Percentiles rank a stretch among this genome's conserved stretches.
phyloP scores from a whole-genome alignment of 2,888 invertebrate species.

The Volucella bombylans region DNA sequence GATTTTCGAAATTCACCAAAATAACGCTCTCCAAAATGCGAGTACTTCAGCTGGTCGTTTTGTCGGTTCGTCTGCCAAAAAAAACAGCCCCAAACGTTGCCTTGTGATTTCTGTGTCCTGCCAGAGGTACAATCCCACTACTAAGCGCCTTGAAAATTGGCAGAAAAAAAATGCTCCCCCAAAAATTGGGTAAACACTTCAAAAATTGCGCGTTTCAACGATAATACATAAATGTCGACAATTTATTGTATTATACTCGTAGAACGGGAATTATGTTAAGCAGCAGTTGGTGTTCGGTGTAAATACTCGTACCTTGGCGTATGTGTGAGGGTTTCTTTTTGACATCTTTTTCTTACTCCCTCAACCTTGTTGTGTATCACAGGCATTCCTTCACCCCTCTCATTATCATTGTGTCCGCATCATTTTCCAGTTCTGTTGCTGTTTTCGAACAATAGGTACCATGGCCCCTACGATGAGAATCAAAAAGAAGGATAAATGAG shows the following conservation, averaged over 20 bases:
- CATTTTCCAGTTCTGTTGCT: slow-evolving; percentile 10
- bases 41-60: no score
- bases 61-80: not conserved
- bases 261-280: slow-evolving; percentile 42
- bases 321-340: slow-evolving; percentile 3
- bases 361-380: not conserved
- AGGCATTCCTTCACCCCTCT: not conserved
- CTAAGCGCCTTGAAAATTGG: not conserved
- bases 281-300: slow-evolving; percentile 9
- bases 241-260: no score
- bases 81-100: not conserved
- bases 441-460: not conserved
- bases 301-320: not conserved
- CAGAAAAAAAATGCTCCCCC: no score
- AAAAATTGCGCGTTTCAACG: slow-evolving; percentile 45
- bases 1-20: not conserved
- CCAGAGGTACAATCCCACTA: not conserved
- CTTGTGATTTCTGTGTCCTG: slow-evolving; percentile 16
- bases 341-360: slow-evolving; percentile 19
- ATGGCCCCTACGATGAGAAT: no score
- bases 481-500: slow-evolving; percentile 9
- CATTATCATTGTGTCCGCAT: not conserved
- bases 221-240: slow-evolving; percentile 51
- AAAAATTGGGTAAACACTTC: slow-evolving; percentile 32
- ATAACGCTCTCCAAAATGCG: not conserved